These are phyloP conservation scores for Lepetodrilus schrolli DNA, from an alignment of 2,888 invertebrate genomes.

Conservation along the genomic window DNA sequence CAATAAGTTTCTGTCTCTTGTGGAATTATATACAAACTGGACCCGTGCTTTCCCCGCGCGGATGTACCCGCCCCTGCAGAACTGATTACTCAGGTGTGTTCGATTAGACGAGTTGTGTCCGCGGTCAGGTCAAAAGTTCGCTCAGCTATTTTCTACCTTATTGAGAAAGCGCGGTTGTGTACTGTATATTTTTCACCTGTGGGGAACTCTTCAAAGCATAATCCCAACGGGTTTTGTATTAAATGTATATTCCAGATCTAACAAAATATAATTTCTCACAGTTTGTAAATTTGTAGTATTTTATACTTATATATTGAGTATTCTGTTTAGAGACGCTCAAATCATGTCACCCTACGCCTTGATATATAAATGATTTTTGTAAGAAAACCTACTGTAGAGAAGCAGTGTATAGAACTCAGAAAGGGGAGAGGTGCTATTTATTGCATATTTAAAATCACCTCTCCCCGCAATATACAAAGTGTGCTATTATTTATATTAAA, in stretches of 20 bases:
- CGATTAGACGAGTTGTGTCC: background rate
- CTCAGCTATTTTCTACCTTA: conserved; percentile 20
- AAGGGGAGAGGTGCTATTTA: conserved; percentile 26
- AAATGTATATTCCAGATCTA: conserved; percentile 30
- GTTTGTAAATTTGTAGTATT: conserved; percentile 32
- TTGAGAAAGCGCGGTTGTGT: background rate
- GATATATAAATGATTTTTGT: conserved; percentile 25
- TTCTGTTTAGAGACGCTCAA: conserved; percentile 5
- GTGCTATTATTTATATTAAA: conserved; percentile 32
- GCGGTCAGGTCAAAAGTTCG: background rate
- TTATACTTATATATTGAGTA: conserved; percentile 19
- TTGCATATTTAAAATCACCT: conserved; percentile 28
- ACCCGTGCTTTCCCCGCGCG: background rate
- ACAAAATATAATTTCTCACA: conserved; percentile 8
- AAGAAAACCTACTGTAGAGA: conserved; percentile 27
- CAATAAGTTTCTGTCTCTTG: conserved; percentile 4
- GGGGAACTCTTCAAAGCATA: conserved; percentile 24
- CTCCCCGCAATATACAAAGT: conserved; percentile 15
- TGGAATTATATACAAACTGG: background rate
- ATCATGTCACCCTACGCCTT: background rate
- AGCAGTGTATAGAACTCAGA: conserved; percentile 22
- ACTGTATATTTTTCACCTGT: conserved; percentile 13
- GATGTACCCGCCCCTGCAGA: background rate
- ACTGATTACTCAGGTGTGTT: background rate
- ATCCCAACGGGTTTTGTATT: conserved; percentile 20